Evolutionary conservation across 1,140 invertebrate genomes (phyloP), one percentile per base, ranked within the genome.

Genomic region (Yoshiicerus persimilis): DNA sequence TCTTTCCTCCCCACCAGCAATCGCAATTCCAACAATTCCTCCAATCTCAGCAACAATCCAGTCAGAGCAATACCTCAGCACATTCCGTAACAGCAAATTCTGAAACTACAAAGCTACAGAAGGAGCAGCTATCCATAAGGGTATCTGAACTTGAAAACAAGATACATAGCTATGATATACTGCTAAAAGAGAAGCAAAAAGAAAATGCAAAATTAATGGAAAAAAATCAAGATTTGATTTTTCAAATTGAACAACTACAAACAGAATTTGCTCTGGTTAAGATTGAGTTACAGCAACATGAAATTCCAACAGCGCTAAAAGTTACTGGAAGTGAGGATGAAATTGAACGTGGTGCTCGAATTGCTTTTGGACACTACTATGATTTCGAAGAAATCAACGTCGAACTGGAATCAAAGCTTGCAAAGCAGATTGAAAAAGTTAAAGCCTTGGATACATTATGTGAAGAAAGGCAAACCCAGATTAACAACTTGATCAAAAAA

Each of bases 31-130:
- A 80, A 34, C 75, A 80, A 23, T 80, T 80, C 32, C 75, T 80
- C 27, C 27, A 38, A n/a, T 83, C 77, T 86, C 70, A 64, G 34
- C 34, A 64, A 75, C 87, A 88, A 84, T 88, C 87, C 87, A 88
- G 27, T 23, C 62, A 80, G 20, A 80, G 75, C 6, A 80, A 80
- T 80, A 80, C 75, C 16, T 80, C 75, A 5, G 75, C 32, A 80
- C 75, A 80, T 80, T 80, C 83, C 27, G 77, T 84, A 70, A 30
- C 66, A 38, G 30, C 84, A 27, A 64, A 62, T 34, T 75, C 84
- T 27, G 75, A 86, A 38, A 66, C 85, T 41, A n/a, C 83, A 9
- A 88, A 83, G 56, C 23, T 36, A 47, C 84, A 88, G 25, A 88
- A 88, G 23, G 38, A 80, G 27, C 64, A 87, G 32, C 47, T 87